Base-by-base conservation (phyloP, 2,797 vertebrate genomes). In the Danio albolineatus region DNA sequence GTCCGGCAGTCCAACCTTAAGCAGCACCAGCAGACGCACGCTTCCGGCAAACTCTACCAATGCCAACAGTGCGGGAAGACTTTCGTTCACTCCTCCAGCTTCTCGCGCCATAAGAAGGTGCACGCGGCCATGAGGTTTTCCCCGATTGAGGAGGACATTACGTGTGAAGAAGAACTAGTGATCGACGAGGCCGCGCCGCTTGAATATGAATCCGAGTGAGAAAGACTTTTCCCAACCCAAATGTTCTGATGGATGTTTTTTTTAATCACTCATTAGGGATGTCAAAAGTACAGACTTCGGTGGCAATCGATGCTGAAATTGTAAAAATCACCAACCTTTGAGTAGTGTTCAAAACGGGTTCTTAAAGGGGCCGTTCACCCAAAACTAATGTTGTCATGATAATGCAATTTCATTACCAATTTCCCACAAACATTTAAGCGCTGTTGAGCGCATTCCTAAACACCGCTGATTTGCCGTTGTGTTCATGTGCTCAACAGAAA, bases 41-140 rank as follows among this genome's bases (percentile, higher is more conserved):
- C 66, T 6, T 72, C 56, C 71, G 90, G 82, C 74, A 93, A 93
- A 87, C 92, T 91, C 49, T 94, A 92, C 85, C 87, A 88, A 36
- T 94, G 93, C 77, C 48, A 76, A 0, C 85, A 90, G 60, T 94
- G 93, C 87, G 90, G 87, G 84, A 94, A 94, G 86, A 92, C 91
- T 85, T 94, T 94, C 78, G 91, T 93, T 87, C 93, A 94, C 86
- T 93, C 92, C 0, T 93, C 92, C 56, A 93, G 92, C 83, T 87
- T 94, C 82, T 94, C 92, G 0, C 91, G 93, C 16, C 93, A 94
- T 78, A 91, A 92, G 85, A 93, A 94, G 82, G 89, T 94, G 76
- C 93, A 94, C 80, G 89, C 90, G 57, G 89, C 88, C 78, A 83
- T 89, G 76, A 88, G 89, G 82, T 83, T 85, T 72, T 46, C 28